These are phyloP conservation scores for Meiosimyza decipiens DNA, from an alignment of 2,888 invertebrate genomes.

Conservation along the genomic window DNA sequence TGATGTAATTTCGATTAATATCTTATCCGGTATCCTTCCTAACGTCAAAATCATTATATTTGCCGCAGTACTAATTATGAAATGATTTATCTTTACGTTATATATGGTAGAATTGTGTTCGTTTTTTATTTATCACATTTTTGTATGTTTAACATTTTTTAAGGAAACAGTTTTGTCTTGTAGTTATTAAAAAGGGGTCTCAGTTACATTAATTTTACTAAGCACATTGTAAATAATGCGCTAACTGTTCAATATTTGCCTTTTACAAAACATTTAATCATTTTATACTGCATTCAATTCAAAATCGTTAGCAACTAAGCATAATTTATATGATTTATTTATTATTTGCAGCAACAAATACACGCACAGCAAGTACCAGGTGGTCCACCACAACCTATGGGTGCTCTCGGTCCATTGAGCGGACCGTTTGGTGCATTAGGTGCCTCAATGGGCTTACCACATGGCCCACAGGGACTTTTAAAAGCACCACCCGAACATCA, in stretches of 20 bases:
- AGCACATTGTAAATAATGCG: conserved; percentile 16
- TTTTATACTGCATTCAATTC: neutral
- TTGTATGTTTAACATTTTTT: too few relatives aligned
- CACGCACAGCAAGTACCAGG: conserved; percentile 86
- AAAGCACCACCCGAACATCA: conserved; percentile 67
- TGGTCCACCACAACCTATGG: conserved; percentile 69
- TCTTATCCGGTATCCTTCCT: too few relatives aligned
- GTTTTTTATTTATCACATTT: too few relatives aligned
- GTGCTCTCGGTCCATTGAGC: conserved; percentile 66
- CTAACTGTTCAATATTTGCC: conserved; percentile 7
- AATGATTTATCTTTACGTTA: too few relatives aligned
- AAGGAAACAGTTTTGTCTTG: too few relatives aligned
- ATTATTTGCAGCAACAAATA: conserved; percentile 81
- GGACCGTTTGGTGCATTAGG: conserved; percentile 66
- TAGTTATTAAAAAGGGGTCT: too few relatives aligned
- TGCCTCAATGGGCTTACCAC: conserved; percentile 66
- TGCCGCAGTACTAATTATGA: too few relatives aligned
- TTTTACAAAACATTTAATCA: neutral
- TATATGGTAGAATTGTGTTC: too few relatives aligned
- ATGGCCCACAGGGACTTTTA: conserved; percentile 66
- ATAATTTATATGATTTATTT: neutral
- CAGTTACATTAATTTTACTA: too few relatives aligned
- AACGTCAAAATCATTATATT: too few relatives aligned
- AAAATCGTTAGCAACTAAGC: neutral
- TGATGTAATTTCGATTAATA: too few relatives aligned